Base-by-base conservation (phyloP, 2,888 invertebrate species). In the Deroplatys truncata region DNA sequence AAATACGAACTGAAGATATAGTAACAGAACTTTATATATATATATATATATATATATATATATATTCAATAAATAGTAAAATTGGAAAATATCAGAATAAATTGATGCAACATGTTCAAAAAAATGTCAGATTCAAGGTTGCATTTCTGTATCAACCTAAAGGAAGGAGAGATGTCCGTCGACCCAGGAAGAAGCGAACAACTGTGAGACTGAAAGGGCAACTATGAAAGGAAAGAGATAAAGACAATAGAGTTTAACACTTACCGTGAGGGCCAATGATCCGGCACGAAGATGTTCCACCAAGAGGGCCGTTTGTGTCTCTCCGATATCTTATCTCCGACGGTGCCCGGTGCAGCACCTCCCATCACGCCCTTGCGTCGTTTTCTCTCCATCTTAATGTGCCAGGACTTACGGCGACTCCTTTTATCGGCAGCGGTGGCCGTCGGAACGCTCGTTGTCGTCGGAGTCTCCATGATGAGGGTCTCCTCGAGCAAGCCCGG, bases 251-350 rank as follows among this genome's bases (percentile, higher is more conserved):
- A 84, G 7, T 28, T 83, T 83, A 25, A 83, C 28, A 86, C 89
- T 89, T 86, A 89, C 89, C 89, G 89, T 25, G 87, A 87, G 10
- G 91, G 91, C 91, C 91, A 91, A 84, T 91, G 91, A 92, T 98
- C 97, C 88, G 97, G 96, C 85, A 97, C 96, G 93, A 98, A 97
- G 91, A 97, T 97, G 93, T 97, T 97, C 98, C 98, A 98, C 98
- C 98, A 98, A 83, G 97, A 97, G 83, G 96, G 96, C 91, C 97
- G 94, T 93, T 97, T 97, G 93, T 97, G 96, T 49, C 96, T 94
- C 83, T 94, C 94, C 93, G 94, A 91, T 93, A 94, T 91, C 93
- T 83, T 87, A 20, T 87, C 94, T 93, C 35, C 89, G 20, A 82
- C 49, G 20, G 84, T 20, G 8, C 88, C 28, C 43, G 49, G 84